Evolutionary conservation across 2,888 invertebrate species (phyloP).

Genomic region (Brachyptera risi): DNA sequence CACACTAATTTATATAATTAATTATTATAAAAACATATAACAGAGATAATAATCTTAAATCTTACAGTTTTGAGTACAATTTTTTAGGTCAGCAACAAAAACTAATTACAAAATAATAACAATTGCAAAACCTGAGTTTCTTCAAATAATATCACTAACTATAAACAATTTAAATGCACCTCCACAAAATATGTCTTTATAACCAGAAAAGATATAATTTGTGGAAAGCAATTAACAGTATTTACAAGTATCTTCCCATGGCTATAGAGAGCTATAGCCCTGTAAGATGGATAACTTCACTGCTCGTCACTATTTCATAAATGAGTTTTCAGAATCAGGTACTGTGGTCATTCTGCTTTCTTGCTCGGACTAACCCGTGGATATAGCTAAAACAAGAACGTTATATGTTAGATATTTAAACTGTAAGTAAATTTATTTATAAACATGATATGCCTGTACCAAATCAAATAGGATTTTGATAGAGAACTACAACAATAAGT

Average conservation of each 20-base stretch:
- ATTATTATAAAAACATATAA: neutral
- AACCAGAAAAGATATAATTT: neutral
- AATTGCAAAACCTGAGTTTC: conserved; percentile 10
- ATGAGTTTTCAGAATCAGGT: neutral
- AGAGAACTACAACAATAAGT: too few species aligned
- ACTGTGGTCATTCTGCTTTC: conserved; percentile 21
- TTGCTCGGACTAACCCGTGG: conserved; percentile 48
- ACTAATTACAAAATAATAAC: neutral
- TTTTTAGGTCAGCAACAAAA: neutral
- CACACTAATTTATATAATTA: neutral
- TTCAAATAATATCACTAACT: neutral
- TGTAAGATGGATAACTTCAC: too few species aligned
- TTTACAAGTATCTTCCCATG: too few species aligned
- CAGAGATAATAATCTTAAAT: too few species aligned
- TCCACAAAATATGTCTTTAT: neutral
- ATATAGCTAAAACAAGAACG: conserved; percentile 44
- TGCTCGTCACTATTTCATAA: too few species aligned
- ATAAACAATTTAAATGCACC: neutral
- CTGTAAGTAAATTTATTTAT: too few species aligned
- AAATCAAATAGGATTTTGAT: too few species aligned
- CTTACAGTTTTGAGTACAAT: neutral
- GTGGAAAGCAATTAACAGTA: too few species aligned
- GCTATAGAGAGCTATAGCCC: too few species aligned
- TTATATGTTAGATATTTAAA: too few species aligned
- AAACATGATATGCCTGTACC: too few species aligned